Conservation (phyloP, 2,888 invertebrate genomes). For the Plutella xylostella region DNA sequence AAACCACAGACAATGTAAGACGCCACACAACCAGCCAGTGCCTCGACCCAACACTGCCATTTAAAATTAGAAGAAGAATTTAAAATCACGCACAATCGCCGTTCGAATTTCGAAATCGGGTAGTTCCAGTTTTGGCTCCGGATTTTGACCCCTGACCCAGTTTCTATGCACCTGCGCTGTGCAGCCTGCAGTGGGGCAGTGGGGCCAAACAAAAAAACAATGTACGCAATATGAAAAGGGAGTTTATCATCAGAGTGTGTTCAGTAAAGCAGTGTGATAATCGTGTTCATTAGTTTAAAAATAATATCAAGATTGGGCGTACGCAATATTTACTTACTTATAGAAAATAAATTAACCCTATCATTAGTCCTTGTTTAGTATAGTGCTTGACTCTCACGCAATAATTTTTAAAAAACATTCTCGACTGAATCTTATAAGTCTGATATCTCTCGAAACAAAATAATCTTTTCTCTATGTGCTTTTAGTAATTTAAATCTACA, state of each 20-base stretch:
- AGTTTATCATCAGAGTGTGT: constrained; percentile 26
- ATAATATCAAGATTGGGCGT: constrained; percentile 9
- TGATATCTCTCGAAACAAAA: no score
- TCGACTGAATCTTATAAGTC: constrained; percentile 48
- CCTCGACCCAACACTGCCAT: constrained; percentile 33
- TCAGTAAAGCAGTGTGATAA: constrained; percentile 37
- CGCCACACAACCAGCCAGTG: constrained; percentile 20
- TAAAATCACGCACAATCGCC: constrained; percentile 11
- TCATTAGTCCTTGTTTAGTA: no score
- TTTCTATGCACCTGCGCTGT: constrained; percentile 52
- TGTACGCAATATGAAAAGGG: background rate
- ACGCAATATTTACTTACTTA: constrained; percentile 15
- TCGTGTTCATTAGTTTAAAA: constrained; percentile 55
- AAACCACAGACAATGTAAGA: constrained; percentile 17
- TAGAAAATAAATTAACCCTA: no score
- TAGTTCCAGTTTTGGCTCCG: constrained; percentile 18
- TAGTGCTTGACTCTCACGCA: constrained; percentile 29
- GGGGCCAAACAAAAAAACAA: constrained; percentile 6
- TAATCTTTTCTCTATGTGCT: constrained; percentile 20
- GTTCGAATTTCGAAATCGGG: background rate
- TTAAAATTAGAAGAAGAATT: constrained; percentile 10
- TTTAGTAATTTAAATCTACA: no score
- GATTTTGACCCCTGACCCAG: constrained; percentile 56
- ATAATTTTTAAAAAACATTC: constrained; percentile 28
- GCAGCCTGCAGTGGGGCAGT: constrained; percentile 36